phyloP scores from a whole-genome alignment of 2,113 vertebrate genomes.

The Odocoileus hemionus region DNA sequence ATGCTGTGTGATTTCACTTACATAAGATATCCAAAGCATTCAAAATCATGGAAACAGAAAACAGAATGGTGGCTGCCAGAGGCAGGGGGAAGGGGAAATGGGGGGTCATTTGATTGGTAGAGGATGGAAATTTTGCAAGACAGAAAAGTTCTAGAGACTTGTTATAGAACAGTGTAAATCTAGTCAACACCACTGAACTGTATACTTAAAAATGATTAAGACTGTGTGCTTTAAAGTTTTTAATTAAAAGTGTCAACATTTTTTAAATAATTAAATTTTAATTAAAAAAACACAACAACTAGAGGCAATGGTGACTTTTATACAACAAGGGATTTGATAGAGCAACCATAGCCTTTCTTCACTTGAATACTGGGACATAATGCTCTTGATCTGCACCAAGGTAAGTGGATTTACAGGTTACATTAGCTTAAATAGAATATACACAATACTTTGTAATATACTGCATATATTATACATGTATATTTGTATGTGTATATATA shows the following conservation, averaged over 20 bases:
- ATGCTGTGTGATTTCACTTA: not conserved
- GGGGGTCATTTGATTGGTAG: not conserved
- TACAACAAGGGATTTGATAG: not conserved
- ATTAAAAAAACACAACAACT: not conserved
- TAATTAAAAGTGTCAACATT: not conserved
- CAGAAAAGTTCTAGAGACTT: not conserved
- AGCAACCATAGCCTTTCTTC: not conserved
- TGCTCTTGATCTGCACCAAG: not conserved
- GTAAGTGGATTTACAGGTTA: not conserved
- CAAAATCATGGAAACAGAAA: not conserved
- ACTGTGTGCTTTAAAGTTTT: not conserved
- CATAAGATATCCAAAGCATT: not conserved
- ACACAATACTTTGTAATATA: not conserved
- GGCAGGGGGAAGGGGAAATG: not conserved
- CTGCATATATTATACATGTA: not conserved
- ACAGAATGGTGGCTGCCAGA: not conserved
- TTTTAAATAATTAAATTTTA: not conserved
- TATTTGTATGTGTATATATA: not conserved
- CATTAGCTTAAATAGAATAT: not conserved
- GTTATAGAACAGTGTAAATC: not conserved
- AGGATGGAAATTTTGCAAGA: conserved; percentile 16
- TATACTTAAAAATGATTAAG: not conserved
- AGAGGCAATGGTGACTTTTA: not conserved
- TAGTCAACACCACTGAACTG: not conserved
- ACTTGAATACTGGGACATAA: not conserved